Percentiles rank a stretch among this genome's conserved stretches.
These are phyloP conservation scores for Diadema setosum DNA, from an alignment of 35 echinoderm and acorn worm genomes.

Conservation along the genomic window DNA sequence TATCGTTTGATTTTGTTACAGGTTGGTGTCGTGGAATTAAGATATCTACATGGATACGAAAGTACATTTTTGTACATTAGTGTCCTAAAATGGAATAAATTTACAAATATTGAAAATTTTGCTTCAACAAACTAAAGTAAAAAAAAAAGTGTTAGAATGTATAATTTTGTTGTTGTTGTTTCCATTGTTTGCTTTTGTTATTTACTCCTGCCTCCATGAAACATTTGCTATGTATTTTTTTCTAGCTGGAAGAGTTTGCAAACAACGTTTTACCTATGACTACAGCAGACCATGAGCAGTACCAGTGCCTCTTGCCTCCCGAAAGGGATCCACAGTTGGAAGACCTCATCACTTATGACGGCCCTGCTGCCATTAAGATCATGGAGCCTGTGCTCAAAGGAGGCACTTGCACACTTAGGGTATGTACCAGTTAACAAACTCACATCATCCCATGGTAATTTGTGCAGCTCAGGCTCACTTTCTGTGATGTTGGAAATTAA, in stretches of 20 bases:
- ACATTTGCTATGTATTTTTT: too few species aligned
- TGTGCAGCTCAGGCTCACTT: too few species aligned
- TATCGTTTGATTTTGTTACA: too few species aligned
- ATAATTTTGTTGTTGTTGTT: not conserved
- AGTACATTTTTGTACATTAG: not conserved
- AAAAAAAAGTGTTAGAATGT: not conserved
- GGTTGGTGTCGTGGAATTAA: too few species aligned
- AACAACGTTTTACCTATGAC: not conserved
- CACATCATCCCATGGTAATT: not conserved
- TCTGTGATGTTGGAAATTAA: too few species aligned
- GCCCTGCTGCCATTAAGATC: constrained; percentile 55
- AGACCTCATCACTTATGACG: constrained; percentile 51
- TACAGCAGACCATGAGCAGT: constrained; percentile 81
- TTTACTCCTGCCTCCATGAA: too few species aligned
- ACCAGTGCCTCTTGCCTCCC: constrained; percentile 73
- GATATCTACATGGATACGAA: too few species aligned
- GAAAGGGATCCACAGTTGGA: not conserved
- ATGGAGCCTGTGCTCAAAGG: constrained; percentile 60
- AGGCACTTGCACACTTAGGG: constrained; percentile 54
- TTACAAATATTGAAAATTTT: not conserved
- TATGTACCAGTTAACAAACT: not conserved
- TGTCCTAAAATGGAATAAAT: not conserved
- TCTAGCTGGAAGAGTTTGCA: not conserved
- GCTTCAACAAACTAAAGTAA: not conserved
- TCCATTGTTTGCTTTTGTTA: not conserved